Conservation (phyloP, 2,113 vertebrate species). For the Terrapene triunguis region DNA sequence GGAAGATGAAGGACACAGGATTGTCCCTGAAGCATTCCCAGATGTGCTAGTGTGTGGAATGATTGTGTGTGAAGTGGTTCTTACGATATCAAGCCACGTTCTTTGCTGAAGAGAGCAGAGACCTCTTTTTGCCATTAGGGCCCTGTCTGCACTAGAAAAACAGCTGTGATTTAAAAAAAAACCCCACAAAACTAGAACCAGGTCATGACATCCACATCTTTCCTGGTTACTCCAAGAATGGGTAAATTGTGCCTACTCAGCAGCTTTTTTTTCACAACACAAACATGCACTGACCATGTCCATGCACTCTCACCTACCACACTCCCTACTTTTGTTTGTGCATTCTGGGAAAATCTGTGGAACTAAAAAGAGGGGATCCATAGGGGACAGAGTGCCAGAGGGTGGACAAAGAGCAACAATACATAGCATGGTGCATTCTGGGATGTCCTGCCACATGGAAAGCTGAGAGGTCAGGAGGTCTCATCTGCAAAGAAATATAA, state of each 20-base stretch:
- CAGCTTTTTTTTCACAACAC: neutral
- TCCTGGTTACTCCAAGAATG: neutral
- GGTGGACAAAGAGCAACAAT: neutral
- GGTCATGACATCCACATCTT: neutral
- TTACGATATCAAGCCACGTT: neutral
- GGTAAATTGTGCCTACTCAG: neutral
- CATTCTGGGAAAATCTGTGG: fast-evolving
- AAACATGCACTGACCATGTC: no score
- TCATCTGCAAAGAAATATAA: fast-evolving
- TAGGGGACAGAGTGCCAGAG: neutral
- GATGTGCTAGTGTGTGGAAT: neutral
- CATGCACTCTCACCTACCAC: no score
- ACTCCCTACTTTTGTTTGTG: no score
- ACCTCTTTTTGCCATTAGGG: neutral
- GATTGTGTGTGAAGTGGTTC: neutral
- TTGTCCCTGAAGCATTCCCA: neutral
- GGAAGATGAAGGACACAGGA: neutral
- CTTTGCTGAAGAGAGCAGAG: neutral
- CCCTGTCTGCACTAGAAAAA: neutral
- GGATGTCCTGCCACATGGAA: neutral
- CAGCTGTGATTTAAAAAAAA: neutral
- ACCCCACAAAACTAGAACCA: no score
- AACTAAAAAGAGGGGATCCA: neutral
- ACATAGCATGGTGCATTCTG: no score
- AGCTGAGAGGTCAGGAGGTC: neutral